Evolutionary conservation across 2,888 invertebrate genomes (phyloP), one percentile per base, ranked within the genome.

Genomic region (Limenitis camilla): DNA sequence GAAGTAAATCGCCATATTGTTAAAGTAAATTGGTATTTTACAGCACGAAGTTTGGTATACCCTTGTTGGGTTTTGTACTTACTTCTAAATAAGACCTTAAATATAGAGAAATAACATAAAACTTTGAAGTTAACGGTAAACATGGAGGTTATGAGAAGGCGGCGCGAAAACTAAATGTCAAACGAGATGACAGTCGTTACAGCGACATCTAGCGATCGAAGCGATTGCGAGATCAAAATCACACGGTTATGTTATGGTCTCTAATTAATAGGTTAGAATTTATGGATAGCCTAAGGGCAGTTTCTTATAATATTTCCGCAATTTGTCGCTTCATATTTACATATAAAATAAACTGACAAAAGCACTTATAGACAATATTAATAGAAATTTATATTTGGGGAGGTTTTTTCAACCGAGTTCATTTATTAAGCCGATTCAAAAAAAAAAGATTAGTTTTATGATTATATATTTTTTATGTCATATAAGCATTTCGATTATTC

Each of bases 21-120:
- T 82, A 78, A 78, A 78, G 72, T 78, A 82, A 83, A 84, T 83
- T 80, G 83, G 74, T 82, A 78, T 84, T 81, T 79, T 79, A 83
- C 81, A 74, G 81, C 79, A 76, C 74, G 76, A 74, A 73, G 66
- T 76, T 74, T 74, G 72, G 68, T 72, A 62, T 74, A 70, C 61
- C 79, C 77, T 71, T 78, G 74, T 72, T 76, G 64, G 74, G 69
- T 57, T 61, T 57, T 63, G 56, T 60, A 60, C 19, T 52, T 32
- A 19, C 40, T 49, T 49, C 40, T 8, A 49, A 55, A 56, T 31
- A 46, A 35, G 46, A 43, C 57, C 50, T 53, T 59, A 61, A 40
- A 11, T 8, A 27, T 11, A 50, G 11, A 19, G 19, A 5, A 11
- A 48, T 56, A 58, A 48, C 30, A 45, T 45, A 35, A 42, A n/a